These are phyloP conservation scores for Melanotaenia boesemani DNA, from an alignment of 2,797 vertebrate species.

Conservation along the genomic window DNA sequence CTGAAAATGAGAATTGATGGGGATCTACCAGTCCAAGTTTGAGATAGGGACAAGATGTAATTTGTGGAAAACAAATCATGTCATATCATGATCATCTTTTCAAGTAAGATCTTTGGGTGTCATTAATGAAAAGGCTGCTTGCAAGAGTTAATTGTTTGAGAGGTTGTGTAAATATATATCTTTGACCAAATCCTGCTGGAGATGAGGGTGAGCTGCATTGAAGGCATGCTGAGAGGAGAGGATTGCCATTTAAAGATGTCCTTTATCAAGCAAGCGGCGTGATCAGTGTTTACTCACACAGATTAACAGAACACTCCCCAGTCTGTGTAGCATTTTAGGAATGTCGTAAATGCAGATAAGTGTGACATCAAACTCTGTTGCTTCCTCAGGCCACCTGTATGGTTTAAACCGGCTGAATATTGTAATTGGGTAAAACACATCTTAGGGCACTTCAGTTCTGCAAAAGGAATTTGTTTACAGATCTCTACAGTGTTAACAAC, in stretches of 20 bases:
- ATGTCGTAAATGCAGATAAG: constrained; percentile 50
- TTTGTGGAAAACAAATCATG: constrained; percentile 50
- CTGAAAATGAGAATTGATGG: constrained; percentile 58
- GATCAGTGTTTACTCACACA: constrained; percentile 59
- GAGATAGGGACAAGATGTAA: constrained; percentile 13
- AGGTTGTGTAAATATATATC: constrained; percentile 38
- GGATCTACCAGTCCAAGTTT: constrained; percentile 8
- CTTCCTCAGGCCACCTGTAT: constrained; percentile 58
- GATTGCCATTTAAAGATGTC: constrained; percentile 40
- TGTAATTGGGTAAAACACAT: constrained; percentile 45
- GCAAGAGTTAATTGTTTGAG: constrained; percentile 37
- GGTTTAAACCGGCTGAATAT: constrained; percentile 36
- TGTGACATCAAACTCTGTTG: constrained; percentile 29
- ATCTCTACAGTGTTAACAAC: constrained; percentile 1
- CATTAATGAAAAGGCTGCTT: constrained; percentile 29
- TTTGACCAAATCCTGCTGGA: constrained; percentile 48
- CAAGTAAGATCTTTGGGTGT: constrained; percentile 35
- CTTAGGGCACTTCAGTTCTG: constrained; percentile 4
- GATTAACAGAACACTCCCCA: constrained; percentile 44
- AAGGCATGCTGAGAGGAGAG: constrained; percentile 47
- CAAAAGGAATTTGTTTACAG: constrained; percentile 63
- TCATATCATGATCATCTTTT: constrained; percentile 11
- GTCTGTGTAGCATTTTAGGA: constrained; percentile 14
- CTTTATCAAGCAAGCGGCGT: constrained; percentile 27
- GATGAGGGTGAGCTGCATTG: constrained; percentile 48